Evolutionary conservation across 2,113 vertebrate genomes (phyloP).

Genomic region (Microtus pennsylvanicus): DNA sequence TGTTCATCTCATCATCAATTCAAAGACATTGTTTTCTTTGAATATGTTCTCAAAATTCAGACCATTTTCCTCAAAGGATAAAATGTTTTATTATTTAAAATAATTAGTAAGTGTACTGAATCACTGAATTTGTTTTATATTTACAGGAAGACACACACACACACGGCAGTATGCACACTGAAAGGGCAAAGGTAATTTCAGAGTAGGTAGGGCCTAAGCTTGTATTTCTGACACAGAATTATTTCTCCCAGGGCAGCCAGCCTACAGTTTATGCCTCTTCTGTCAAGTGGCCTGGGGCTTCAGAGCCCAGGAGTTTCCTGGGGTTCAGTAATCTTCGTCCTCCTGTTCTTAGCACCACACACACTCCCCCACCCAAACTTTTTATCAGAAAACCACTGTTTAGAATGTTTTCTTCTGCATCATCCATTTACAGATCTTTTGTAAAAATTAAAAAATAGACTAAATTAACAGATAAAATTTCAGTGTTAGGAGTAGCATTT

Average conservation of each 20-base stretch:
- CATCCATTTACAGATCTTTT: constrained; percentile 22
- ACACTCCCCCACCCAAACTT: not conserved
- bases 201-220: constrained; percentile 80
- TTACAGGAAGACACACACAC: constrained; percentile 46
- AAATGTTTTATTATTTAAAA: constrained; percentile 76
- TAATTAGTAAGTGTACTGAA: constrained; percentile 80
- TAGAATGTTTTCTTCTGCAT: constrained; percentile 11
- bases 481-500: not conserved
- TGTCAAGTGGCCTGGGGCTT: constrained; percentile 49
- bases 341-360: not conserved
- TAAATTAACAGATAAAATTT: constrained; percentile 23
- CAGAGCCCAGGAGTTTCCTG: not conserved
- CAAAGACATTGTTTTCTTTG: constrained; percentile 55
- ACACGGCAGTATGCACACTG: constrained; percentile 36
- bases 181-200: constrained; percentile 73
- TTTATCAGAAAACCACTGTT: constrained; percentile 22
- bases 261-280: constrained; percentile 13
- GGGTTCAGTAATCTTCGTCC: not conserved
- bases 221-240: constrained; percentile 35
- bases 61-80: constrained; percentile 63
- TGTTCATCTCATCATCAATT: not conserved
- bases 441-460: not conserved
- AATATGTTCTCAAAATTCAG: constrained; percentile 61
- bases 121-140: constrained; percentile 71
- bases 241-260: constrained; percentile 59